These are phyloP conservation scores for Heterohyrax brucei DNA, from an alignment of 2,797 vertebrate species.

Conservation along the genomic window DNA sequence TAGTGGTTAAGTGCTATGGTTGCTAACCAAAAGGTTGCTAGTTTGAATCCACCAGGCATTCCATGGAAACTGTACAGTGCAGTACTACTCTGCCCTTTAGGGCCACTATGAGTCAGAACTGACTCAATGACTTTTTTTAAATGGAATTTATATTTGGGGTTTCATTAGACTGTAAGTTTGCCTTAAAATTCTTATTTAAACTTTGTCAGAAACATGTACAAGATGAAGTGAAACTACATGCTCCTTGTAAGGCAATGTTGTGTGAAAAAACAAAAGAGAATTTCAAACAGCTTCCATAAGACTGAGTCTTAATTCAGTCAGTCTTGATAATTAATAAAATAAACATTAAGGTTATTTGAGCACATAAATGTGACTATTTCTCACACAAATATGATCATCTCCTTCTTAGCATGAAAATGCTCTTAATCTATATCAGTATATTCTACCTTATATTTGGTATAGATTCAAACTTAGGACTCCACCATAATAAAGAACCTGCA, in stretches of 20 bases:
- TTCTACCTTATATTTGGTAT: background rate
- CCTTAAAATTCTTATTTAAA: background rate
- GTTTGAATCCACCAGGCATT: no score
- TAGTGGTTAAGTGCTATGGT: no score
- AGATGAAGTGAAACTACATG: background rate
- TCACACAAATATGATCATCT: background rate
- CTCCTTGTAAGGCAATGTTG: background rate
- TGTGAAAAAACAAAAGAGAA: conserved; percentile 12
- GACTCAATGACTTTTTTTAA: no score
- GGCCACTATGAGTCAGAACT: no score
- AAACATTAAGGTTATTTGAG: background rate
- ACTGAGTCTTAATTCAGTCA: background rate
- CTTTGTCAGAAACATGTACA: conserved; percentile 50
- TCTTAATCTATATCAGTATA: background rate
- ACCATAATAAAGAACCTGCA: background rate
- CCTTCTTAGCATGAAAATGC: background rate
- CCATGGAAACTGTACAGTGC: no score
- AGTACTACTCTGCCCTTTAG: no score
- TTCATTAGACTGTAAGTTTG: background rate
- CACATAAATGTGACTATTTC: background rate
- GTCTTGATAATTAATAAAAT: conserved; percentile 4
- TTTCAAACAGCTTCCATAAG: background rate
- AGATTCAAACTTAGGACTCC: background rate
- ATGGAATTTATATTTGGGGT: background rate
- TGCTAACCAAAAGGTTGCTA: no score